These are phyloP conservation scores for Avahi laniger DNA, from an alignment of 2,797 vertebrate species.

Conservation along the genomic window DNA sequence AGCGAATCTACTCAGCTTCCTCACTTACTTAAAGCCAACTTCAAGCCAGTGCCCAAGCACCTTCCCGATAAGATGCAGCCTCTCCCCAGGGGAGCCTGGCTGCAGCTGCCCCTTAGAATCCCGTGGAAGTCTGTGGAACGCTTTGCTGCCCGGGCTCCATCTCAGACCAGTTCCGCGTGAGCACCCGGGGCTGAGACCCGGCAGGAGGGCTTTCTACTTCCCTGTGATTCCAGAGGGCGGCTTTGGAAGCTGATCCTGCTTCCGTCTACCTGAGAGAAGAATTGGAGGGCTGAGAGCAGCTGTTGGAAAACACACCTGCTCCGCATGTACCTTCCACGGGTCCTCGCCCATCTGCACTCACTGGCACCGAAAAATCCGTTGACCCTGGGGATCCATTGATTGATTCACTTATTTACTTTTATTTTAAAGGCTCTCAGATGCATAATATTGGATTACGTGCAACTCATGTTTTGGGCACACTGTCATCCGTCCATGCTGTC, in stretches of 20 bases:
- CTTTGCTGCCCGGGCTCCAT: rapidly evolving
- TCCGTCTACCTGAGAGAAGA: too few relatives aligned
- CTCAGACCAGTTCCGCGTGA: background rate
- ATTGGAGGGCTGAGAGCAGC: background rate
- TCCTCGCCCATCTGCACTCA: too few relatives aligned
- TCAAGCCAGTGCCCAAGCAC: background rate
- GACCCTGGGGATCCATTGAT: too few relatives aligned
- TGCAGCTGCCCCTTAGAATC: too few relatives aligned
- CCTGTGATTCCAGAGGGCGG: background rate
- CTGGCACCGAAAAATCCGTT: background rate
- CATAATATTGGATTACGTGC: rapidly evolving
- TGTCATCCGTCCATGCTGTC: background rate
- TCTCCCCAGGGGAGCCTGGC: background rate
- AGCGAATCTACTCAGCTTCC: background rate
- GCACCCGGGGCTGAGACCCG: background rate
- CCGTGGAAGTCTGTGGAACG: background rate
- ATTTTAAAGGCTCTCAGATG: background rate
- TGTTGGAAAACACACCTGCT: rapidly evolving
- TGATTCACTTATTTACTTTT: background rate
- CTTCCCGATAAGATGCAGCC: rapidly evolving
- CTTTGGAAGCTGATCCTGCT: background rate
- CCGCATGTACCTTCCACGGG: rapidly evolving
- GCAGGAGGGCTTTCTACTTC: too few relatives aligned
- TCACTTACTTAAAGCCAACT: background rate
- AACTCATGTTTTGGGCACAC: background rate